Percentiles rank a stretch among this genome's conserved stretches.
These are phyloP conservation scores for Mamestra configurata DNA, from an alignment of 1,140 invertebrate genomes.

Conservation along the genomic window DNA sequence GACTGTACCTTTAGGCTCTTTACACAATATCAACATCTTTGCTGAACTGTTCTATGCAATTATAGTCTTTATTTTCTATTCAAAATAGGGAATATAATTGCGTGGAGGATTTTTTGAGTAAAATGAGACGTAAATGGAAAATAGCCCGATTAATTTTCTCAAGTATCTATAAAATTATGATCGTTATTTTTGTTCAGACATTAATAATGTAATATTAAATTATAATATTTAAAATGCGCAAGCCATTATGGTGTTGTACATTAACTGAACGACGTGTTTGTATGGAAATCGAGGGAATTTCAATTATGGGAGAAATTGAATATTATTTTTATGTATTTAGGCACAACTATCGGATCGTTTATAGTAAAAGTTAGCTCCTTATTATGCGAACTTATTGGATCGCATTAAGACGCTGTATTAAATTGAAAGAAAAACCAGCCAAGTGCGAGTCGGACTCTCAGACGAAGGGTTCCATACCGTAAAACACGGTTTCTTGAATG, in stretches of 20 bases:
- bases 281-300: conserved; percentile 8
- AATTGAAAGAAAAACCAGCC: not conserved
- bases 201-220: conserved; percentile 22
- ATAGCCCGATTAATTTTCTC: conserved; percentile 21
- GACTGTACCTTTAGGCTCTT: conserved; percentile 70
- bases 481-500: too few species aligned
- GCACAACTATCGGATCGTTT: too few species aligned
- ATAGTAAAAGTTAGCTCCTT: not conserved
- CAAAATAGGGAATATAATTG: not conserved
- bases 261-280: conserved; percentile 8
- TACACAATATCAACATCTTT: conserved; percentile 45
- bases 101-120: not conserved
- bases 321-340: not conserved
- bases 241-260: not conserved
- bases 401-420: not conserved
- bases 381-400: not conserved
- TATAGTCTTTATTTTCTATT: not conserved
- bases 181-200: not conserved
- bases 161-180: conserved; percentile 30
- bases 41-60: not conserved
- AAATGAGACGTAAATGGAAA: conserved; percentile 6
- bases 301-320: not conserved
- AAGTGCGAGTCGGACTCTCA: too few species aligned
- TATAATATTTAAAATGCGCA: not conserved
- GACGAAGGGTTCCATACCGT: too few species aligned